Evolutionary conservation across 2,888 invertebrate species (phyloP).

Genomic region (Incurvaria masculella): DNA sequence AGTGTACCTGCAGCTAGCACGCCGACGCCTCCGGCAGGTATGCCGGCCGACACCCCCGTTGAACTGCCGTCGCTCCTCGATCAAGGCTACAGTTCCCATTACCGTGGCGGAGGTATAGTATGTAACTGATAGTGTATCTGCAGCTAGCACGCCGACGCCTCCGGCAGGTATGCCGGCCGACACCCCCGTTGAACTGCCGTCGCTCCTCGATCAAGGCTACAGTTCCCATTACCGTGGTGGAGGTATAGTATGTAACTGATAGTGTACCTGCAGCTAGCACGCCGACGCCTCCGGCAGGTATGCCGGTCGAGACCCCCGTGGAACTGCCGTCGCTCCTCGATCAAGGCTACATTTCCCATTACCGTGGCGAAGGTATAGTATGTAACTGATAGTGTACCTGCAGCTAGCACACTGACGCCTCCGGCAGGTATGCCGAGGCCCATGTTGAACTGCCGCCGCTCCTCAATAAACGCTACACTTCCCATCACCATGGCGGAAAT

Average conservation of each 20-base stretch:
- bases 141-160: too few species aligned
- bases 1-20: slow-evolving; percentile 61
- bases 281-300: slow-evolving; percentile 58
- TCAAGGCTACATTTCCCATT: slow-evolving; percentile 62
- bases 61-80: slow-evolving; percentile 59
- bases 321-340: slow-evolving; percentile 59
- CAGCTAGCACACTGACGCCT: slow-evolving; percentile 55
- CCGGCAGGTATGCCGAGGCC: slow-evolving; percentile 61
- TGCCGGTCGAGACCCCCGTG: too few species aligned
- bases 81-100: slow-evolving; percentile 61
- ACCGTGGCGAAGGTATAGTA: too few species aligned
- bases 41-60: too few species aligned
- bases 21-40: slow-evolving; percentile 58
- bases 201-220: slow-evolving; percentile 62
- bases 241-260: too few species aligned
- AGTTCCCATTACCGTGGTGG: slow-evolving; percentile 61
- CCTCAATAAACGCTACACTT: slow-evolving; percentile 61
- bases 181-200: slow-evolving; percentile 59
- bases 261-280: slow-evolving; percentile 56
- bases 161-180: too few species aligned
- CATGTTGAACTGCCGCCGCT: slow-evolving; percentile 59
- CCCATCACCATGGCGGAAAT: slow-evolving; percentile 62
- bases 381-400: slow-evolving; percentile 48
- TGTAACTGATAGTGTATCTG: too few species aligned
- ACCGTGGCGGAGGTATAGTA: too few species aligned